Conservation (phyloP, 2,113 vertebrate genomes). For the Edolisoma coerulescens region DNA sequence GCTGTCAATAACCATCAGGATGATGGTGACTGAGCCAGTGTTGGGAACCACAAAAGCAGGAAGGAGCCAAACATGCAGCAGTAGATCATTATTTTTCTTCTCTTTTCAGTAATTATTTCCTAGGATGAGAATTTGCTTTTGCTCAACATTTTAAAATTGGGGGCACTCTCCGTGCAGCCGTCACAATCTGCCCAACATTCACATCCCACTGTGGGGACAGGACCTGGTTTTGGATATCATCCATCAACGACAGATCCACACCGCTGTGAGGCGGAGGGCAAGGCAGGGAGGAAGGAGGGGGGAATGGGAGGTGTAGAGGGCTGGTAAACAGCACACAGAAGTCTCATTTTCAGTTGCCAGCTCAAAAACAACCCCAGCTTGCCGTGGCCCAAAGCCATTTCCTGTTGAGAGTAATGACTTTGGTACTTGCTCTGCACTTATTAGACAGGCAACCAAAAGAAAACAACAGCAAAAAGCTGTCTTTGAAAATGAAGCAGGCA, state of each 20-base stretch:
- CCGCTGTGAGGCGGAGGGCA: neutral
- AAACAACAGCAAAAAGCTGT: neutral
- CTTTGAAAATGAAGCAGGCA: neutral
- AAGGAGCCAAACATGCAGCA: neutral
- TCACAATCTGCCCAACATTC: neutral
- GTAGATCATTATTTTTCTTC: neutral
- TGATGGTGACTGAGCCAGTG: neutral
- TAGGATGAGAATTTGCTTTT: neutral
- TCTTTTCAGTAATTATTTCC: neutral
- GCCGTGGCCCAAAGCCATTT: constrained; percentile 14
- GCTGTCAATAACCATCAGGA: neutral
- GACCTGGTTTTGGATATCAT: neutral
- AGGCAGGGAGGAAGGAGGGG: neutral
- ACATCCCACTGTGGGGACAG: fast-evolving
- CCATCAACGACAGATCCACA: constrained; percentile 7
- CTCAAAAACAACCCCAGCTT: constrained; percentile 22
- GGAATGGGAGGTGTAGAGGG: neutral
- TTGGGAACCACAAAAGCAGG: neutral
- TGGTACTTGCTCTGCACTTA: neutral
- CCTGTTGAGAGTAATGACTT: constrained; percentile 18
- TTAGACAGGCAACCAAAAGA: neutral
- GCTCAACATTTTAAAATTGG: neutral
- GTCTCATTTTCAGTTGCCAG: constrained; percentile 20
- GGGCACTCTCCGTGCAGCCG: neutral
- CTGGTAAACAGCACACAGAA: constrained; percentile 5